Evolutionary conservation across 30 jellyfish, hydroid and myxozoan genomes (phyloP).

Genomic region (Aurelia sp.): DNA sequence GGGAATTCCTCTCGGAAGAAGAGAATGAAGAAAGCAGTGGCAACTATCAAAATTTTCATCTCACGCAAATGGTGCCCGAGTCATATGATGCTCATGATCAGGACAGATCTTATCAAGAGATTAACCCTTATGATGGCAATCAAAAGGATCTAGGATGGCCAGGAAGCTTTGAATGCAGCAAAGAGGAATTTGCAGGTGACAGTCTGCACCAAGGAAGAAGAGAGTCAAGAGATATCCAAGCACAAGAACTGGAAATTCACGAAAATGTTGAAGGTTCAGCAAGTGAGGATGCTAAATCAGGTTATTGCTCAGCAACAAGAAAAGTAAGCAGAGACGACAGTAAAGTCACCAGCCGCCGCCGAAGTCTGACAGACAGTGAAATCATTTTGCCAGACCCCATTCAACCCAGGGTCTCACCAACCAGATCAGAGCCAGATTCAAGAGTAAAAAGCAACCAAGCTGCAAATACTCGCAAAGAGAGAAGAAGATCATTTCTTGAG

Average conservation of each 20-base stretch:
- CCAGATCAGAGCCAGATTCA: slow-evolving; percentile 54
- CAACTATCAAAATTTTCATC: neutral
- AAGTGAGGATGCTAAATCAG: neutral
- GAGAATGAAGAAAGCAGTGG: neutral
- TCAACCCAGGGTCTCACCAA: slow-evolving; percentile 33
- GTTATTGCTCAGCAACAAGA: neutral
- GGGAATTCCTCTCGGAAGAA: neutral
- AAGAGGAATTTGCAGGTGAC: neutral
- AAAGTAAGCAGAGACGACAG: neutral
- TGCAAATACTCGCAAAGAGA: slow-evolving; percentile 34
- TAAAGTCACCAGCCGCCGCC: slow-evolving; percentile 1
- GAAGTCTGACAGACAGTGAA: slow-evolving; percentile 47
- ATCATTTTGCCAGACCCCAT: slow-evolving; percentile 5
- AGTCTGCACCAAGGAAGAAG: neutral
- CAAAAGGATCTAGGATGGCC: neutral
- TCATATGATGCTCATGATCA: neutral
- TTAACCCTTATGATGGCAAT: neutral
- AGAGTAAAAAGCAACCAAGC: slow-evolving; percentile 9
- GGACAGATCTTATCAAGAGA: neutral
- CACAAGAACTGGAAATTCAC: neutral
- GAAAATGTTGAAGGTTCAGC: neutral
- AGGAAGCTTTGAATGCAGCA: neutral
- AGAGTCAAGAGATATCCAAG: neutral
- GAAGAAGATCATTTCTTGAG: slow-evolving; percentile 58
- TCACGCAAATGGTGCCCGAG: neutral